These are phyloP conservation scores for Notamacropus eugenii DNA, from an alignment of 2,797 vertebrate genomes.

Conservation along the genomic window DNA sequence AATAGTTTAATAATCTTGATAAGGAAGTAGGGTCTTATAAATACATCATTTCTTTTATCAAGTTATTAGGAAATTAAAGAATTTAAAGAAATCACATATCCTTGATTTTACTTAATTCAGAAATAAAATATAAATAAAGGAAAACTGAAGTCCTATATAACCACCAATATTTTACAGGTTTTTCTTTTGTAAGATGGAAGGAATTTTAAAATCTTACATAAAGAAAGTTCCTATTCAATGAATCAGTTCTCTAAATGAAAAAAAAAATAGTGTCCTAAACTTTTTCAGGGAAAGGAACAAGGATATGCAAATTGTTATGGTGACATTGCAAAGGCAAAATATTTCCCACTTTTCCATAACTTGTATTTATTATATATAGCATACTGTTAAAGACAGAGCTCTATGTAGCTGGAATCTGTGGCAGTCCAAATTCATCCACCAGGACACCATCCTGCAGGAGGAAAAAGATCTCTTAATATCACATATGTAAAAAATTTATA, in stretches of 20 bases:
- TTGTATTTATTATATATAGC: constrained; percentile 78
- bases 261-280: constrained; percentile 79
- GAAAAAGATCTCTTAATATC: constrained; percentile 52
- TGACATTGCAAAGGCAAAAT: constrained; percentile 84
- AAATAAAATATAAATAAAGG: constrained; percentile 75
- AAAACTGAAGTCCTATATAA: constrained; percentile 79
- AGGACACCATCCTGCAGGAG: constrained; percentile 93
- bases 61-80: constrained; percentile 84
- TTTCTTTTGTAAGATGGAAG: constrained; percentile 61
- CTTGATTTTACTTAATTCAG: constrained; percentile 69
- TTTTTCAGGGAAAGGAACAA: constrained; percentile 77
- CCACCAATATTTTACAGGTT: constrained; percentile 75
- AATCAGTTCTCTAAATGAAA: constrained; percentile 73
- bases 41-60: constrained; percentile 77
- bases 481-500: background rate
- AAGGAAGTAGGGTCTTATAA: constrained; percentile 69
- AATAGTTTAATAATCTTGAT: constrained; percentile 56
- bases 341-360: constrained; percentile 84
- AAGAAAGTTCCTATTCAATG: constrained; percentile 66
- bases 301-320: constrained; percentile 76
- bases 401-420: constrained; percentile 98
- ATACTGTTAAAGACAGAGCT: constrained; percentile 65
- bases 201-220: constrained; percentile 70
- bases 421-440: constrained; percentile 98
- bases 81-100: constrained; percentile 78